These are phyloP conservation scores for Silvanus unidentatus DNA, from an alignment of 2,888 invertebrate genomes.

Conservation along the genomic window DNA sequence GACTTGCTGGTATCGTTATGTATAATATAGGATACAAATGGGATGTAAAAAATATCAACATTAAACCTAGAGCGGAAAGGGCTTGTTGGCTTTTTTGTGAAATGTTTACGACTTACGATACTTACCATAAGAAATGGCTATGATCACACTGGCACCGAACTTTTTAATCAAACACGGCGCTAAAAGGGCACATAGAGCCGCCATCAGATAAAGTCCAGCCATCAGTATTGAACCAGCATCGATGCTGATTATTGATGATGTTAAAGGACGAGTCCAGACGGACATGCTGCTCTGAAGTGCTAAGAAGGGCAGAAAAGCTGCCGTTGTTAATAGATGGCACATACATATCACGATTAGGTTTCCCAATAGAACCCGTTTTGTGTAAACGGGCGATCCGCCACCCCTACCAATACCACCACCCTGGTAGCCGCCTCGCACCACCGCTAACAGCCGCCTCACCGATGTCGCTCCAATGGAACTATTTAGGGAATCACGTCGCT, in stretches of 20 bases:
- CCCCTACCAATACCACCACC: conserved; percentile 33
- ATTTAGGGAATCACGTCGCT: conserved; percentile 63
- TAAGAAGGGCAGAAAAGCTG: conserved; percentile 58
- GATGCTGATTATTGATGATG: conserved; percentile 11
- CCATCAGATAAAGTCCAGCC: conserved; percentile 55
- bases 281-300: conserved; percentile 52
- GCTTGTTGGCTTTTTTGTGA: too few species aligned
- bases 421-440: conserved; percentile 41
- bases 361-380: conserved; percentile 47
- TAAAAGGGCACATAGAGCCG: conserved; percentile 52
- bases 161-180: conserved; percentile 39
- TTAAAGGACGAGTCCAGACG: conserved; percentile 44
- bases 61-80: conserved; percentile 31
- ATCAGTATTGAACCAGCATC: conserved; percentile 56
- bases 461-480: conserved; percentile 73
- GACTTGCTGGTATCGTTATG: conserved; percentile 50
- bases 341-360: conserved; percentile 54
- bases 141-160: conserved; percentile 19
- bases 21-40: conserved; percentile 55
- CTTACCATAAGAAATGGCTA: conserved; percentile 26
- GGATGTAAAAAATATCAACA: conserved; percentile 54
- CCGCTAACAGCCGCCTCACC: conserved; percentile 65
- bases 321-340: conserved; percentile 58
- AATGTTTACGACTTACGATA: too few species aligned
- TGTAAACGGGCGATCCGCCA: conserved; percentile 46